A percentile compares a stretch with the other conserved stretches of the same genome.
Conservation (phyloP, 2,797 vertebrate species). For the Odontamblyopus rebecca region DNA sequence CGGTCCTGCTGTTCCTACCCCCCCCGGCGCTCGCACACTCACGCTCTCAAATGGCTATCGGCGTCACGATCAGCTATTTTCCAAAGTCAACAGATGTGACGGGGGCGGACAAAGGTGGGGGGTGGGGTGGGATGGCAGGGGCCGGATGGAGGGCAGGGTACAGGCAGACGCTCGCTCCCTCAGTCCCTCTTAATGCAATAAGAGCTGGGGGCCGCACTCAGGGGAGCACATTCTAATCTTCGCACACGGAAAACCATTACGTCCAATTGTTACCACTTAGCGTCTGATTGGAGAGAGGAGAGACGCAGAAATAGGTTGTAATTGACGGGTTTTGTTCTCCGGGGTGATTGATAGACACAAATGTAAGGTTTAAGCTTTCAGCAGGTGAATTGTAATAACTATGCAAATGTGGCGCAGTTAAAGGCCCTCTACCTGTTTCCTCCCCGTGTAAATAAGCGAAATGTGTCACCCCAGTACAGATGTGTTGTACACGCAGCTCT, state of each 20-base stretch:
- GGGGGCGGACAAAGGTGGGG: slow-evolving; percentile 53
- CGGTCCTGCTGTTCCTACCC: slow-evolving; percentile 40
- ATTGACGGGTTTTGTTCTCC: not conserved
- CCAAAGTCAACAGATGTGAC: slow-evolving; percentile 76
- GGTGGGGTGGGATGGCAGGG: slow-evolving; percentile 41
- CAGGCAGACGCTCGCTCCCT: slow-evolving; percentile 38
- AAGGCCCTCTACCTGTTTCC: not conserved
- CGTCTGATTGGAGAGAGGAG: not conserved
- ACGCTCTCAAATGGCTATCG: slow-evolving; percentile 62
- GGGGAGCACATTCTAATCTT: slow-evolving; percentile 26
- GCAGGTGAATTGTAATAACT: not conserved
- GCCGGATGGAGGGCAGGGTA: no score
- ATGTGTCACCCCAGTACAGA: no score
- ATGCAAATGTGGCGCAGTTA: not conserved
- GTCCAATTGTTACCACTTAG: slow-evolving; percentile 13
- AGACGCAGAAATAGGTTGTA: no score
- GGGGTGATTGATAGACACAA: slow-evolving; percentile 1
- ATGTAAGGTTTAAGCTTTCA: not conserved
- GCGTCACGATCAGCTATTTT: slow-evolving; percentile 70
- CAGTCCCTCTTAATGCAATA: slow-evolving; percentile 58
- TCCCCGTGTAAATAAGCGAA: no score
- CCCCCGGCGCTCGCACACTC: slow-evolving; percentile 10
- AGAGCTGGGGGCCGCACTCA: slow-evolving; percentile 31
- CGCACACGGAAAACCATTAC: slow-evolving; percentile 25
- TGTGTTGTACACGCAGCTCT: no score